Percentiles rank a stretch among this genome's conserved stretches.
Evolutionary conservation across 2,888 invertebrate genomes (phyloP).

Genomic region (Stegophylla sp.): DNA sequence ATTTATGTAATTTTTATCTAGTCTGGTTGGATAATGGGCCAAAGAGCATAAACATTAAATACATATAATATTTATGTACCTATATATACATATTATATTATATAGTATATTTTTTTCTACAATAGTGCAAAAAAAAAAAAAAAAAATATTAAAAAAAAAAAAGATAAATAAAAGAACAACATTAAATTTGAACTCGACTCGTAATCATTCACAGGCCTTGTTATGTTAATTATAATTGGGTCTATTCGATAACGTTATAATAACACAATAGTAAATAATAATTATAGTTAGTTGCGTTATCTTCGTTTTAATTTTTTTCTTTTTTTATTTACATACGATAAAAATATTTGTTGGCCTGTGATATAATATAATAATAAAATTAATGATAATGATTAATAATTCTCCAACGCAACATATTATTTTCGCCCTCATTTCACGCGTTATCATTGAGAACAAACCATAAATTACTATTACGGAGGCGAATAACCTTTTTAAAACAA

Average conservation of each 20-base stretch:
- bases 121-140: constrained; percentile 22
- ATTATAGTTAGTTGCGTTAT: neutral
- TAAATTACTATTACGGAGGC: neutral
- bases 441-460: constrained; percentile 1
- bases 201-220: constrained; percentile 46
- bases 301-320: neutral
- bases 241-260: constrained; percentile 21
- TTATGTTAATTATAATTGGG: neutral
- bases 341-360: constrained; percentile 46
- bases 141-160: neutral
- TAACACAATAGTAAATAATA: too few species aligned
- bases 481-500: constrained; percentile 8
- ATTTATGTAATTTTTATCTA: constrained; percentile 57
- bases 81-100: neutral
- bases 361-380: constrained; percentile 38
- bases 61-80: constrained; percentile 10
- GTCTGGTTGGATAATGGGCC: constrained; percentile 58
- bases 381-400: neutral
- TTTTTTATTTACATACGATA: constrained; percentile 25
- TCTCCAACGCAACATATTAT: constrained; percentile 3
- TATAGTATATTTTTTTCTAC: constrained; percentile 24
- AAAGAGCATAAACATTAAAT: constrained; percentile 54
- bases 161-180: too few species aligned
- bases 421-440: neutral
- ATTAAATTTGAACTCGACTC: constrained; percentile 1